Percentiles rank a stretch among this genome's conserved stretches.
phyloP scores from a whole-genome alignment of 2,888 invertebrate species.

The Herminia tarsipennalis region DNA sequence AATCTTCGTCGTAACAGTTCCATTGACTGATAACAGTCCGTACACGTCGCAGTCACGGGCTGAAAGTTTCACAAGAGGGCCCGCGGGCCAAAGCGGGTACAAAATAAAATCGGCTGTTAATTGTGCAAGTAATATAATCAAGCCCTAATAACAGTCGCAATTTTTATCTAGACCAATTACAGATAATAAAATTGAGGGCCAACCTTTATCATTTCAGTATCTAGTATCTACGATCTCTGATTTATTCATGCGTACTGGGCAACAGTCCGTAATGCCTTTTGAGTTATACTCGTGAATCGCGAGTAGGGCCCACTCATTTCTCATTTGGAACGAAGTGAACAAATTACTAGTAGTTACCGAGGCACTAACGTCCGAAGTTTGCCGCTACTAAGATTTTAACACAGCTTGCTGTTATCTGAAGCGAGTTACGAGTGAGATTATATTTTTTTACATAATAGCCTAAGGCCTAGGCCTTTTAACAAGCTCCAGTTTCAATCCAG shows the following conservation, averaged over 20 bases:
- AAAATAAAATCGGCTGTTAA: too few relatives aligned
- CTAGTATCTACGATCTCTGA: constrained; percentile 34
- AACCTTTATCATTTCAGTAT: constrained; percentile 13
- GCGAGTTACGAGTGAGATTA: background rate
- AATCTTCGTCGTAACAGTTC: too few relatives aligned
- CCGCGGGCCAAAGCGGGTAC: too few relatives aligned
- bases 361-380: constrained; percentile 54
- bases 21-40: too few relatives aligned
- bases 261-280: constrained; percentile 47
- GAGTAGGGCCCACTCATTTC: constrained; percentile 57
- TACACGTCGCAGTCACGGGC: too few relatives aligned
- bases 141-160: too few relatives aligned
- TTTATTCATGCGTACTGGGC: constrained; percentile 38
- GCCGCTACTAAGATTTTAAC: constrained; percentile 36
- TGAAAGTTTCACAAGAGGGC: too few relatives aligned
- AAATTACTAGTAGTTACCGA: constrained; percentile 66
- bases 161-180: background rate
- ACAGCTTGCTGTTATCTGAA: background rate
- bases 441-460: background rate
- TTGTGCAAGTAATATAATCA: too few relatives aligned
- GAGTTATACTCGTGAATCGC: constrained; percentile 65
- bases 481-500: too few relatives aligned
- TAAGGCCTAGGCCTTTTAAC: background rate
- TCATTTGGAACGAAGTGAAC: constrained; percentile 67
- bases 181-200: background rate